Evolutionary conservation across 37 sponge, comb jelly and placozoan species (phyloP).

Genomic region (Cliona cf. orientalis): DNA sequence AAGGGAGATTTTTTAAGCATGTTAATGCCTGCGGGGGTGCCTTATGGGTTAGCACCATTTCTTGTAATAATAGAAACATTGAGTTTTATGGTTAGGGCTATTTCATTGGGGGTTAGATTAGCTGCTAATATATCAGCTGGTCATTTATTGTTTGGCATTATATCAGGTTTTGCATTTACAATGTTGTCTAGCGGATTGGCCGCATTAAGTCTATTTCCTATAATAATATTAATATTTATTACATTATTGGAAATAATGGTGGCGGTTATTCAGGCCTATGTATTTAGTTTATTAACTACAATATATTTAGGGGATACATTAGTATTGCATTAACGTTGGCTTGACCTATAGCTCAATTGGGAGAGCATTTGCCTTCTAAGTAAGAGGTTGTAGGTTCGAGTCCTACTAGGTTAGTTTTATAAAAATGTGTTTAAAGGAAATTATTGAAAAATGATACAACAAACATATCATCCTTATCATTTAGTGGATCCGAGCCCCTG

Average conservation of each 20-base stretch:
- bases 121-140: conserved; percentile 85
- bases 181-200: conserved; percentile 58
- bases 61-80: conserved; percentile 70
- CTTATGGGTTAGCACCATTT: conserved; percentile 63
- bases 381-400: conserved; percentile 73
- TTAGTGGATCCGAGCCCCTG: conserved; percentile 86
- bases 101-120: conserved; percentile 80
- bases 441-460: conserved; percentile 49
- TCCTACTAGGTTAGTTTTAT: conserved; percentile 57
- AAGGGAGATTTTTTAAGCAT: conserved; percentile 68
- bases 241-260: conserved; percentile 79
- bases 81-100: conserved; percentile 69
- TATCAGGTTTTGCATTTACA: conserved; percentile 80
- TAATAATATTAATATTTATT: conserved; percentile 66
- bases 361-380: conserved; percentile 79
- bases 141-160: conserved; percentile 85
- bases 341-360: conserved; percentile 62
- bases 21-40: conserved; percentile 75
- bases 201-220: conserved; percentile 53
- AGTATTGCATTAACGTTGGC: conserved; percentile 55
- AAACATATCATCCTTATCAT: conserved; percentile 81
- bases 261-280: conserved; percentile 82
- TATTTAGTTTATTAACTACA: conserved; percentile 74
- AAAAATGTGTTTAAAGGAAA: neutral
- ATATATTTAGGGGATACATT: conserved; percentile 77